Base-by-base conservation (phyloP, 2,113 vertebrate species). In the Percina caprodes region DNA sequence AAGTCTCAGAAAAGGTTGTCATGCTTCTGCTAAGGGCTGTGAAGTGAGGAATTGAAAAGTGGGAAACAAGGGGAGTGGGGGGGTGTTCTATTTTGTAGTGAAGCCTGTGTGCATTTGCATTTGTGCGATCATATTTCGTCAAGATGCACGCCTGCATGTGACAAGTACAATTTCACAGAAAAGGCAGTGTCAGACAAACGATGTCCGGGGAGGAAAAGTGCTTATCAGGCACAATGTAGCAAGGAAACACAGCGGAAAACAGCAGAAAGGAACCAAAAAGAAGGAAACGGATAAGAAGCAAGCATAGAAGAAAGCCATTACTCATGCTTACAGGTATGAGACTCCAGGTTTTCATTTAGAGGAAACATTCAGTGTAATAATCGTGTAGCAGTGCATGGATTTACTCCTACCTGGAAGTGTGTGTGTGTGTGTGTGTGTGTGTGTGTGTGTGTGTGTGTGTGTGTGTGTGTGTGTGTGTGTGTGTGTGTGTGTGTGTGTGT, bases 91-190 rank as follows among this genome's bases (percentile, higher is more conserved):
- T 42, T 39, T 12, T 66, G 46, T 11, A 21, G 48, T n/a, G 21
- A 1, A 78, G 60, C 19, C 52, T 70, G 73, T 73, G 77, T 79
- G 74, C 21, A 12, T 68, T 59, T 87, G 69, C 63, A 13, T 83
- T 49, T 49, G 59, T 62, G 65, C 1, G 10, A 77, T 83, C 86
- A 35, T 86, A 92, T 88, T 90, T 91, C 23, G 9, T 88, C 65
- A 69, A 69, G 39, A 68, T 19, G 62, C 80, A 66, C 24, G 77
- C 54, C 73, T 51, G 77, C 76, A 52, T 83, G 74, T 84, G 90
- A 92, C 87, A 88, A 88, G 85, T 82, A 84, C 86, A 91, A 92
- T 93, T 93, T 92, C 91, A 90, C 91, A 91, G 88, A 66, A 86
- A 83, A 87, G 61, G 78, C 85, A 61, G 69, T 52, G 55, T 74